phyloP scores from a whole-genome alignment of 2,888 invertebrate genomes.

The Phortica okadai region DNA sequence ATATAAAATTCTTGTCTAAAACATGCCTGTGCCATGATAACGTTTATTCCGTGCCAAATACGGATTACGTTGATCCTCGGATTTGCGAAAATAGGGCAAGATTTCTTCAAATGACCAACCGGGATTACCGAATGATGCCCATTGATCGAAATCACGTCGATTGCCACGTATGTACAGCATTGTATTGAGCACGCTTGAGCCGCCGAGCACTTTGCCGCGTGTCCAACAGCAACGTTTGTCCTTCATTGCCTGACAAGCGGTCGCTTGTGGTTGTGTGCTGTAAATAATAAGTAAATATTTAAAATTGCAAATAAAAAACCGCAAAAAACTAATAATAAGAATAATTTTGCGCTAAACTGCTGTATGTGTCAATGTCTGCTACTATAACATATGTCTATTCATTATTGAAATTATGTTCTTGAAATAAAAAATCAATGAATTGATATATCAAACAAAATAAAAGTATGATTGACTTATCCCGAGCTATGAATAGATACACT shows the following conservation, averaged over 20 bases:
- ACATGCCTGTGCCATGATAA: conserved; percentile 84
- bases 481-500: too few species aligned
- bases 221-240: conserved; percentile 93
- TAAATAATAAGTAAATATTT: conserved; percentile 59
- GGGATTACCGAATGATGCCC: conserved; percentile 89
- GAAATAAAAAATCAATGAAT: too few species aligned
- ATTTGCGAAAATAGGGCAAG: conserved; percentile 90
- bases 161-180: conserved; percentile 96
- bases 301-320: not conserved
- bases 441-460: too few species aligned
- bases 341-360: not conserved
- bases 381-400: too few species aligned
- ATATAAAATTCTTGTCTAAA: not conserved
- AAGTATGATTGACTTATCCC: too few species aligned
- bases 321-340: too few species aligned
- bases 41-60: conserved; percentile 86
- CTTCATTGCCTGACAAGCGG: conserved; percentile 91
- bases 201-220: conserved; percentile 91
- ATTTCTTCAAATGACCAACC: conserved; percentile 93
- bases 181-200: conserved; percentile 91
- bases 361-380: not conserved
- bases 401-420: too few species aligned
- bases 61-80: conserved; percentile 91
- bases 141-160: conserved; percentile 89
- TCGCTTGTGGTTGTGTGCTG: conserved; percentile 88